Conservation (phyloP, 2,888 invertebrate species). For the Pharmacophagus antenor region DNA sequence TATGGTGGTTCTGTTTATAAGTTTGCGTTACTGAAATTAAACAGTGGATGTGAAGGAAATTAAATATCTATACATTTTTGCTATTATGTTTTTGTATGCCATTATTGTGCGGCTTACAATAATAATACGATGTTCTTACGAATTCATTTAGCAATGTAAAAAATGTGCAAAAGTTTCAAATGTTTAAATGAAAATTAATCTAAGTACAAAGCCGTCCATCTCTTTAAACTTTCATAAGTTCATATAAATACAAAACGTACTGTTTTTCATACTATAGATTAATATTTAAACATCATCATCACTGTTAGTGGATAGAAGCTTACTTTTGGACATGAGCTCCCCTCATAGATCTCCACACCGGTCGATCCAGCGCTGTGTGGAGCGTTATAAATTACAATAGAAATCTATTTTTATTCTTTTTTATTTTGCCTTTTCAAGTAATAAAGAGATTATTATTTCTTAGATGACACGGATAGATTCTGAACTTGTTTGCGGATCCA, state of each 20-base stretch:
- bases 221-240: not conserved
- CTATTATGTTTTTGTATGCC: not conserved
- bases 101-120: not conserved
- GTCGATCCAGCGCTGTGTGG: too few relatives aligned
- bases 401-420: too few relatives aligned
- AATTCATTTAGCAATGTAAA: not conserved
- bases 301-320: too few relatives aligned
- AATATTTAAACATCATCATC: too few relatives aligned
- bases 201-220: not conserved
- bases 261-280: too few relatives aligned
- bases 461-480: not conserved
- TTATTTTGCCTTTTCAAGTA: too few relatives aligned
- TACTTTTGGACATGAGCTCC: too few relatives aligned
- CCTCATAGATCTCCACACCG: too few relatives aligned
- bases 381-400: too few relatives aligned
- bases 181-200: not conserved
- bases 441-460: too few relatives aligned
- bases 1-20: constrained; percentile 23
- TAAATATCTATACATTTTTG: constrained; percentile 2
- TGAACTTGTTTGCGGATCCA: not conserved
- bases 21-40: constrained; percentile 16
- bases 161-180: not conserved
- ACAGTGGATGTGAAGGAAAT: not conserved
- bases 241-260: not conserved
- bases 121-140: not conserved